Conservation (phyloP, 2,888 invertebrate genomes). For the Crepidodera aurea region DNA sequence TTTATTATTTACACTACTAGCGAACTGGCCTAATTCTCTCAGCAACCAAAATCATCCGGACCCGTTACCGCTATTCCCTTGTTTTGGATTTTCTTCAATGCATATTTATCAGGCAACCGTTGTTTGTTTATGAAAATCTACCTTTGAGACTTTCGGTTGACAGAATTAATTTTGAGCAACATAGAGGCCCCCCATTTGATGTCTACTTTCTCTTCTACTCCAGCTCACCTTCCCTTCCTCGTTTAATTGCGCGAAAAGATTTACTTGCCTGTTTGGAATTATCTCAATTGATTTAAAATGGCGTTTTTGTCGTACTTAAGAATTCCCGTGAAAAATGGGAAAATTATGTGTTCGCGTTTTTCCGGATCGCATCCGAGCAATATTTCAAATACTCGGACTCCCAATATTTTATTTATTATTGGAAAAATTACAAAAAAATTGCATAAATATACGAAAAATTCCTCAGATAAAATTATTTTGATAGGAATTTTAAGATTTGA, state of each 20-base stretch:
- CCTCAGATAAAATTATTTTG: too few relatives aligned
- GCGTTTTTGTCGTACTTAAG: background rate
- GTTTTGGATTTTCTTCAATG: constrained; percentile 29
- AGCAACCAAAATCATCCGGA: background rate
- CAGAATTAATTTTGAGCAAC: constrained; percentile 27
- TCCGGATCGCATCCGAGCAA: too few relatives aligned
- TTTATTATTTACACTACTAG: too few relatives aligned
- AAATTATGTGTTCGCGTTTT: too few relatives aligned
- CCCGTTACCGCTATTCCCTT: constrained; percentile 21
- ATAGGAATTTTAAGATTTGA: too few relatives aligned
- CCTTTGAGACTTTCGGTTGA: constrained; percentile 28
- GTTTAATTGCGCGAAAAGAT: constrained; percentile 11
- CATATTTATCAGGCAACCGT: constrained; percentile 34
- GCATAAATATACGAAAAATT: too few relatives aligned
- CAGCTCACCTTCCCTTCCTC: background rate
- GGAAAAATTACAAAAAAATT: too few relatives aligned
- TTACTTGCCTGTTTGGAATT: background rate
- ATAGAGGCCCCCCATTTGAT: constrained; percentile 9
- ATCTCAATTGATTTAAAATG: background rate
- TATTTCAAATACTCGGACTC: too few relatives aligned
- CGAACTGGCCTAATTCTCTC: too few relatives aligned
- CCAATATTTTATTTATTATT: too few relatives aligned
- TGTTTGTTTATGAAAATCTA: constrained; percentile 43
- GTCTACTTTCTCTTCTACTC: background rate
- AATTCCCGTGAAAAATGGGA: background rate